Evolutionary conservation across 2,797 vertebrate genomes (phyloP), one percentile per base, ranked within the genome.

Genomic region (Pteropus rufus): DNA sequence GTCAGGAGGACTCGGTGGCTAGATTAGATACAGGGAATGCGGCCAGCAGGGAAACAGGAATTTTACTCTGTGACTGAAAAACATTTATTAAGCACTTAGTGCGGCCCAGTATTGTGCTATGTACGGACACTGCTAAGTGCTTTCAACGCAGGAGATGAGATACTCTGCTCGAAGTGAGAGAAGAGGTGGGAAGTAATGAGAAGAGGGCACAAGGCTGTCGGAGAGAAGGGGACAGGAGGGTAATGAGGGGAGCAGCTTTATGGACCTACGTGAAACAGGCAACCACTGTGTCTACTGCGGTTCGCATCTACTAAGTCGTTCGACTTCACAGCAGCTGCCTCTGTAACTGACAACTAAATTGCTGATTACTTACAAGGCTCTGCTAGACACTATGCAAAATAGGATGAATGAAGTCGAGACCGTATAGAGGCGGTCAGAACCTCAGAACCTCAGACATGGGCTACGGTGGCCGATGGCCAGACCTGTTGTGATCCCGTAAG

Each of bases 51-150:
- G 36, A 84, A 88, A 62, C 15, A 39, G 89, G 29, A 34, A 31
- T 58, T 41, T 62, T 64, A n/a, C 77, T 93, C 65, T 54, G 34
- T 75, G 24, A 36, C 36, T 54, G 39, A 73, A 92, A 88, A 69
- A 62, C 75, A 62, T 46, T 82, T 95, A 41, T 34, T 19, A 44
- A 76, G 10, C 19, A 41, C 39, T 44, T 69, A 39, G 29, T 80
- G 10, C 82, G 41, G 72, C 23, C 24, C 72, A 34, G 8, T 58
- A 6, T 49, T 77, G 9, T 12, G 54, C 15, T 67, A 41, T 6
- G 19, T 39, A 19, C 24, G 44, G 73, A 52, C 15, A 72, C 5
- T 8, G 76, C 73, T 89, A 41, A 29, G 5, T n/a, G 34, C 64
- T 84, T 92, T 34, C 12, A 21, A 24, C 67, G 21, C 34, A 31